Evolutionary conservation across 2,113 vertebrate species (phyloP).

Genomic region (Phylloscopus trochilus): DNA sequence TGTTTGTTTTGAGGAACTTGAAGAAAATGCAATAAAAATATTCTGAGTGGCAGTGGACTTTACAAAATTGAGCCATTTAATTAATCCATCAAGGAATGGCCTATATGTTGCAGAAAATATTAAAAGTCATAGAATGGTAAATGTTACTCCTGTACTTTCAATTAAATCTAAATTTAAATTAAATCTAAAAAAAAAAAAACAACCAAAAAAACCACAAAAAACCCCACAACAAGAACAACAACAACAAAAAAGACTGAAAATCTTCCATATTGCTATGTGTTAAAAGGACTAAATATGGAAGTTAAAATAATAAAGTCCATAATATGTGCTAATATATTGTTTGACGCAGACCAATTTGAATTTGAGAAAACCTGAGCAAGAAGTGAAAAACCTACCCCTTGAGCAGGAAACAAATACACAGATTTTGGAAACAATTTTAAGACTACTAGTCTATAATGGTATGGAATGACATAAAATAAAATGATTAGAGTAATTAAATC

Average conservation of each 20-base stretch:
- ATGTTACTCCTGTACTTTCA: not conserved
- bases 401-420: not conserved
- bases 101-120: not conserved
- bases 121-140: not conserved
- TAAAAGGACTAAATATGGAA: not conserved
- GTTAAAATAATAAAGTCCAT: not conserved
- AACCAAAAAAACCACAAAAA: too few relatives aligned
- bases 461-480: fast-evolving
- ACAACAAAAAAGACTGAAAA: not conserved
- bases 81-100: not conserved
- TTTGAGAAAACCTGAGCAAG: not conserved
- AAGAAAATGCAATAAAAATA: not conserved
- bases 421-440: not conserved
- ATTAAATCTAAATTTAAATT: not conserved
- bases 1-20: not conserved
- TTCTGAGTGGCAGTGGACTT: not conserved
- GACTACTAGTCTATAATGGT: not conserved
- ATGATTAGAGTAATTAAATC: not conserved
- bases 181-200: too few relatives aligned
- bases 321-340: not conserved
- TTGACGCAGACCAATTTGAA: not conserved
- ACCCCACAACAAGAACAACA: not conserved
- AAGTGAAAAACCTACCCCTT: not conserved
- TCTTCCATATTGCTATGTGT: not conserved
- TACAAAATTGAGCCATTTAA: not conserved